Conservation (phyloP, 2,888 invertebrate species). For the Microplitis deprimator region DNA sequence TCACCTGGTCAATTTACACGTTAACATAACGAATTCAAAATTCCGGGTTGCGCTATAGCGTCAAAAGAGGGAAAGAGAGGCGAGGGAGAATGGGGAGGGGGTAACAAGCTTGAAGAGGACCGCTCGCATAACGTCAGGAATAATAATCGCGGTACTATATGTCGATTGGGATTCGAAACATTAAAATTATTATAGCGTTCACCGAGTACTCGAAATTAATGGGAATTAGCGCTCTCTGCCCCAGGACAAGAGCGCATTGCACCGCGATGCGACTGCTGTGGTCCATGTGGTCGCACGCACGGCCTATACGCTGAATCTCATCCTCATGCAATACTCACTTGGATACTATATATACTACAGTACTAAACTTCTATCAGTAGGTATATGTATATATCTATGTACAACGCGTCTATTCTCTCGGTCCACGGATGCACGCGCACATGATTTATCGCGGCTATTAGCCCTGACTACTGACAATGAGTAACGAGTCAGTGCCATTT, state of each 20-base stretch:
- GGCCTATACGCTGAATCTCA: constrained; percentile 13
- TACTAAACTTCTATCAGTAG: constrained; percentile 17
- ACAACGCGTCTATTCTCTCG: neutral
- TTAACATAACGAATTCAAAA: constrained; percentile 40
- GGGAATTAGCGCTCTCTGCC: constrained; percentile 51
- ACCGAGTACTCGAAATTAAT: constrained; percentile 53
- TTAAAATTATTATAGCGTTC: constrained; percentile 54
- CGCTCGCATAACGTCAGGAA: constrained; percentile 41
- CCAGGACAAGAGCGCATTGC: constrained; percentile 34
- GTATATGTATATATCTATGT: too few relatives aligned
- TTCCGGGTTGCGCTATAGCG: constrained; percentile 14
- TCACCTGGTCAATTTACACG: constrained; percentile 38
- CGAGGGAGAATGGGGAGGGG: too few relatives aligned
- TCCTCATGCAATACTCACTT: constrained; percentile 31
- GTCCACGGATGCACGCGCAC: constrained; percentile 38
- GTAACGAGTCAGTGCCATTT: constrained; percentile 13
- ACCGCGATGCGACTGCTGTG: constrained; percentile 23
- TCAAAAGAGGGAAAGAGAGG: neutral
- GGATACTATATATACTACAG: neutral
- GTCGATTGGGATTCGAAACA: constrained; percentile 53
- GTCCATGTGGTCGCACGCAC: constrained; percentile 24
- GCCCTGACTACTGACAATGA: constrained; percentile 22
- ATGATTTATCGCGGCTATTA: constrained; percentile 41
- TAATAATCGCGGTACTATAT: constrained; percentile 48
- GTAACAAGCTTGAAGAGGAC: neutral